Evolutionary conservation across 2,888 invertebrate genomes (phyloP), one percentile per base, ranked within the genome.

Genomic region (Lasius platythorax): DNA sequence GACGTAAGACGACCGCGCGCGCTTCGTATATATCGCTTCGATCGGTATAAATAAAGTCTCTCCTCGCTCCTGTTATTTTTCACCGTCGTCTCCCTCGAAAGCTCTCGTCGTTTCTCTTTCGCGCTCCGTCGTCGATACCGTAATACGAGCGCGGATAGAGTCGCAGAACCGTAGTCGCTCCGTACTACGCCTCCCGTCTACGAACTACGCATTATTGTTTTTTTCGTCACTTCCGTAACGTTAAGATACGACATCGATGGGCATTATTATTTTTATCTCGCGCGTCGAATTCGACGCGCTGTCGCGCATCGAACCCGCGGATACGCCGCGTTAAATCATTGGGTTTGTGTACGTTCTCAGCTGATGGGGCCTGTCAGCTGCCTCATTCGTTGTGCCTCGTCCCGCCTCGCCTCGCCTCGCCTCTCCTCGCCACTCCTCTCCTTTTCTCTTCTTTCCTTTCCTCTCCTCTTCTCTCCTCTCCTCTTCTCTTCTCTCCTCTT

Each of bases 321-420:
- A 74, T 70, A 86, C 82, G 73, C 3, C 46, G 33, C 68, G 50
- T 18, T 78, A 70, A 81, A 81, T 85, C 84, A 85, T 91, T 86
- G 84, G 86, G 84, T 93, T 93, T 94, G 93, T 93, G 91, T 93
- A 93, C 93, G 92, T 92, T 92, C 94, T 92, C 94, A 94, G 94
- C 94, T 94, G 94, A 93, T 91, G 92, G 92, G 84, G 87, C 87
- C 89, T 90, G 92, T 93, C 93, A 93, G 93, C 93, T 93, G 93
- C 93, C 91, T 91, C 91, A 86, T 90, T 87, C 88, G 87, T 86
- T 53, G 56, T 33, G 66, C 53, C 81, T 66, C 43, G 67, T 33
- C 33, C 63, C 67, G 15, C 23, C 43, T 28, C 73, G 28, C 61
- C 40, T 33, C 73, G 28, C 61, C 40, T 76, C 72, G 15, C 40